Evolutionary conservation across 2,113 vertebrate species (phyloP), one percentile per base, ranked within the genome.

Genomic region (Glaucomys volans): DNA sequence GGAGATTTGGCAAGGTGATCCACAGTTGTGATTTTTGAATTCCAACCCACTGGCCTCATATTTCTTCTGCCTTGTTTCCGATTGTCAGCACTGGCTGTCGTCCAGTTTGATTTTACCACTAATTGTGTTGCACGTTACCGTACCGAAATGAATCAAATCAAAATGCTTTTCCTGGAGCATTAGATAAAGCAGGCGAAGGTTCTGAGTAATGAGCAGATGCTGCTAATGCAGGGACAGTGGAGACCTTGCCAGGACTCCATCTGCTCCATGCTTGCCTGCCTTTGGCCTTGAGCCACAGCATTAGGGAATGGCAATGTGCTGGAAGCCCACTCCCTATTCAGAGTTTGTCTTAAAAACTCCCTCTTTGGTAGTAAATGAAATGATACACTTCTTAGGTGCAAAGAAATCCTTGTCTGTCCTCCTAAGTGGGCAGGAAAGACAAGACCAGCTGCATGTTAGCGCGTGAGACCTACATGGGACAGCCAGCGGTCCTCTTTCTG

Each of bases 181-280:
- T 98, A 99, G 98, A 98, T 98, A 98, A 98, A 99, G 98, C 98
- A 97, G 97, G 98, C 97, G 95, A 98, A 98, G 98, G 98, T 98
- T 99, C 98, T 98, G 98, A 98, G 98, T 99, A 99, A 99, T 98
- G 99, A 99, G 98, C 99, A 99, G 99, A 99, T 99, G 99, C 98
- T 99, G 98, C 98, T 99, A 98, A 99, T 99, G 98, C 98, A 98
- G 98, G 98, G 98, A 98, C 98, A 98, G 98, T 22, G 80, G 97
- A 94, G 98, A 98, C 98, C 98, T 98, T 98, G 98, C 98, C 99
- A 99, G 98, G 98, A 97, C 98, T 98, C 99, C 99, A 99, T 99
- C 99, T 99, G 99, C 98, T 99, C 98, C 98, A 96, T 97, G 98
- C 98, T 97, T 98, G 98, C 98, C 98, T 99, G 98, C 75, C 97